A percentile compares a stretch with the other conserved stretches of the same genome.
Conservation (phyloP, 2,113 vertebrate genomes). For the Pitta sordida region DNA sequence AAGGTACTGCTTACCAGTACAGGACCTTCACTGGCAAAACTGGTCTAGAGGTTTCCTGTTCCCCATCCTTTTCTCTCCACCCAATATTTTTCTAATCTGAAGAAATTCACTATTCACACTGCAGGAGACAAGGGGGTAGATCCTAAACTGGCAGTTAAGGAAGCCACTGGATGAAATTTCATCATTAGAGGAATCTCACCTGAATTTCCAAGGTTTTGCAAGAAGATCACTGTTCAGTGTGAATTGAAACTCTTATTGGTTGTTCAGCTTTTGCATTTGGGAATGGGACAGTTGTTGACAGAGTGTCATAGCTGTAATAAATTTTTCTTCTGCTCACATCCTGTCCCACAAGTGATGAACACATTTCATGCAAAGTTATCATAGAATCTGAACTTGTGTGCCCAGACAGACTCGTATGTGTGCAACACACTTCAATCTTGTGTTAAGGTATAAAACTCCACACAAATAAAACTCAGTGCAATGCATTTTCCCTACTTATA, state of each 20-base stretch:
- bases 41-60: background rate
- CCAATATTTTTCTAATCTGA: background rate
- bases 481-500: background rate
- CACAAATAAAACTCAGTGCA: background rate
- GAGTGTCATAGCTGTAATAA: background rate
- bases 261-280: background rate
- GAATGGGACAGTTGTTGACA: background rate
- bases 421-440: constrained; percentile 27
- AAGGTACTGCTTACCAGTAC: background rate
- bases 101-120: background rate
- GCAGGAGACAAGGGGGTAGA: background rate
- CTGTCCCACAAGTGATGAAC: background rate
- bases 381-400: background rate
- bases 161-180: background rate
- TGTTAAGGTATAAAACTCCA: constrained; percentile 3
- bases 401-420: background rate
- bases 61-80: background rate
- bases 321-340: background rate
- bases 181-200: background rate
- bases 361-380: background rate
- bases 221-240: background rate
- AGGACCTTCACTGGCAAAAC: background rate
- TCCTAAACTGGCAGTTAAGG: background rate
- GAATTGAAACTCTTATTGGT: background rate
- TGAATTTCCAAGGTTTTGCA: background rate